Percentiles rank a stretch among this genome's conserved stretches.
Conservation (phyloP, 2,113 vertebrate genomes). For the Pedionomus torquatus region DNA sequence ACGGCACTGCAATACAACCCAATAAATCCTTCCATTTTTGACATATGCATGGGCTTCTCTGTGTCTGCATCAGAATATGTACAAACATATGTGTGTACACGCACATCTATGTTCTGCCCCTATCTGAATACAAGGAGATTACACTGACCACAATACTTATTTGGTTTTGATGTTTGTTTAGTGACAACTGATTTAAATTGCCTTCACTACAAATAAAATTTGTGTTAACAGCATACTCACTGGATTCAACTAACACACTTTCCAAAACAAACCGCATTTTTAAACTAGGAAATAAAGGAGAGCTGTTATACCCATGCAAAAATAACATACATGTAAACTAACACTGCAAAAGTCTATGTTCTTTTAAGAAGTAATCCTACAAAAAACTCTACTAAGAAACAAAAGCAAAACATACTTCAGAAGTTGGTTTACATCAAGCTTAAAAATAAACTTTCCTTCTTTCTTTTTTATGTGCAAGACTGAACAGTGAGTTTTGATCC, state of each 20-base stretch:
- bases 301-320: not conserved
- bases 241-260: not conserved
- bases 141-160: not conserved
- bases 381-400: not conserved
- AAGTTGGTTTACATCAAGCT: not conserved
- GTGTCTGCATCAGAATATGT: not conserved
- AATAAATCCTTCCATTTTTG: not conserved
- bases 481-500: not conserved
- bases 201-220: not conserved
- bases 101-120: not conserved
- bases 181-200: not conserved
- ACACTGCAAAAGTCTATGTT: not conserved
- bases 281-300: not conserved
- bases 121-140: not conserved
- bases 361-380: not conserved
- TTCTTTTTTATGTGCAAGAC: not conserved
- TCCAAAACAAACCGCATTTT: not conserved
- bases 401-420: not conserved
- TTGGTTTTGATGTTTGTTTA: not conserved
- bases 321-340: not conserved
- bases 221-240: not conserved
- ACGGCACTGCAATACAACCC: not conserved
- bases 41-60: not conserved
- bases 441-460: not conserved
- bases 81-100: accelerated